These are phyloP conservation scores for Hydrocynus forskahlii DNA, from an alignment of 2,797 vertebrate genomes.

Conservation along the genomic window DNA sequence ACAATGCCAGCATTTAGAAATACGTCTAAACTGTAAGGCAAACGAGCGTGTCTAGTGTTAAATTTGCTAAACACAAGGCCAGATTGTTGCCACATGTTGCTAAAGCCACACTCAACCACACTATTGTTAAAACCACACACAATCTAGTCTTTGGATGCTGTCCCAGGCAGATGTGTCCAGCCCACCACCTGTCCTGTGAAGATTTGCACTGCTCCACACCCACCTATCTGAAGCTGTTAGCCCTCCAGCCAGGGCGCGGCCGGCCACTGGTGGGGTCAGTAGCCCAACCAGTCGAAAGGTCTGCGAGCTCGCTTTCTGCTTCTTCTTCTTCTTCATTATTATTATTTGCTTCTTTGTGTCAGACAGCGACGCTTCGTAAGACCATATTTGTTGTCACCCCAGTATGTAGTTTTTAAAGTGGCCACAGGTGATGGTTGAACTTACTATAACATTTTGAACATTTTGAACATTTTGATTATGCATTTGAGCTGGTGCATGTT, in stretches of 20 bases:
- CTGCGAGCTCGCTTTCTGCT: slow-evolving; percentile 53
- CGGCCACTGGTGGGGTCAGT: slow-evolving; percentile 27
- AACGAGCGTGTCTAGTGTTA: too few relatives aligned
- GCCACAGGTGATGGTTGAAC: slow-evolving; percentile 60
- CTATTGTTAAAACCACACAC: not conserved
- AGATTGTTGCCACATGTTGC: not conserved
- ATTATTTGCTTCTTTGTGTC: slow-evolving; percentile 34
- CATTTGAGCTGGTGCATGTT: slow-evolving; percentile 67
- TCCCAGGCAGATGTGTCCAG: slow-evolving; percentile 23
- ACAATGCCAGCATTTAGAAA: not conserved
- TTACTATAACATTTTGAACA: slow-evolving; percentile 45
- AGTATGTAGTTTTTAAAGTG: slow-evolving; percentile 50
- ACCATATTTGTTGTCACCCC: slow-evolving; percentile 15
- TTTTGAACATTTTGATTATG: slow-evolving; percentile 31
- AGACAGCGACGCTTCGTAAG: slow-evolving; percentile 33
- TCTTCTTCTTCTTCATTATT: slow-evolving; percentile 41
- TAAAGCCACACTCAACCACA: not conserved
- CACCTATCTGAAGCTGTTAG: slow-evolving; percentile 53
- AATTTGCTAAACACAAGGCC: not conserved
- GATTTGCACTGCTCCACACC: slow-evolving; percentile 75
- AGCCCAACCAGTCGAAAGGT: slow-evolving; percentile 40
- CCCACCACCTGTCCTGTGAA: slow-evolving; percentile 62
- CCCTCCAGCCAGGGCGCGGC: slow-evolving; percentile 43
- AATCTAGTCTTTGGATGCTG: not conserved
- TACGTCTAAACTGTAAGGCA: too few relatives aligned